phyloP scores from a whole-genome alignment of 2,888 invertebrate species.

The Criorhina ranunculi region DNA sequence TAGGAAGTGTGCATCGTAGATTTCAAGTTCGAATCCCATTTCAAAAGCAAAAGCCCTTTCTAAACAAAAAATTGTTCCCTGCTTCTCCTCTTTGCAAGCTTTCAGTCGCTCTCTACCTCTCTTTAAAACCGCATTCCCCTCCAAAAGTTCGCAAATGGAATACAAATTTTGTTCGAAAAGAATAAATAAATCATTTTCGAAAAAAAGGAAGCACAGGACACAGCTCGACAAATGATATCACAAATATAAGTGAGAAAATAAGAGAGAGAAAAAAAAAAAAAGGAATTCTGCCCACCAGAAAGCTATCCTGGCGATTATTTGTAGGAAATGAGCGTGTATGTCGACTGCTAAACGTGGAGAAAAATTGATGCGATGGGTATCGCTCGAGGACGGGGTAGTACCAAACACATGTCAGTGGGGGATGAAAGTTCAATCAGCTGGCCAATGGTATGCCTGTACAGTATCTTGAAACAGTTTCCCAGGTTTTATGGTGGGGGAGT shows the following conservation, averaged over 20 bases:
- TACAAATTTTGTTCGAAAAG: conserved; percentile 28
- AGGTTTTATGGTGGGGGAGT: conserved; percentile 26
- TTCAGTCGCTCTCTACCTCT: neutral
- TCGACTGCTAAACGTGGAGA: conserved; percentile 46
- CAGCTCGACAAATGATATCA: conserved; percentile 50
- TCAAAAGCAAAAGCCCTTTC: neutral
- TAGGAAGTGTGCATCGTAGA: no score
- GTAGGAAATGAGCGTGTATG: conserved; percentile 71
- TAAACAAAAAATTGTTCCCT: no score
- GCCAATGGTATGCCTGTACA: conserved; percentile 68
- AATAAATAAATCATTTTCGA: conserved; percentile 57
- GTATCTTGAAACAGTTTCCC: conserved; percentile 41
- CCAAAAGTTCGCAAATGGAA: conserved; percentile 1
- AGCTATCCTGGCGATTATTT: conserved; percentile 44
- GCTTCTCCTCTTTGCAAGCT: neutral
- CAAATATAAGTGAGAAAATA: conserved; percentile 39
- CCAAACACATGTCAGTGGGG: conserved; percentile 60
- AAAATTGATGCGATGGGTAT: conserved; percentile 34
- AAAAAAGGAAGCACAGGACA: conserved; percentile 27
- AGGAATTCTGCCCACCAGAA: conserved; percentile 49
- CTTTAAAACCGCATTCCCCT: neutral
- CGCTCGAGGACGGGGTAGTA: conserved; percentile 50
- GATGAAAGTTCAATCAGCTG: conserved; percentile 73
- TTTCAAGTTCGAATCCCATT: no score
- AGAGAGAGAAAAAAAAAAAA: conserved; percentile 39